Base-by-base conservation (phyloP, 2,888 invertebrate species). In the Xestia sexstrigata region DNA sequence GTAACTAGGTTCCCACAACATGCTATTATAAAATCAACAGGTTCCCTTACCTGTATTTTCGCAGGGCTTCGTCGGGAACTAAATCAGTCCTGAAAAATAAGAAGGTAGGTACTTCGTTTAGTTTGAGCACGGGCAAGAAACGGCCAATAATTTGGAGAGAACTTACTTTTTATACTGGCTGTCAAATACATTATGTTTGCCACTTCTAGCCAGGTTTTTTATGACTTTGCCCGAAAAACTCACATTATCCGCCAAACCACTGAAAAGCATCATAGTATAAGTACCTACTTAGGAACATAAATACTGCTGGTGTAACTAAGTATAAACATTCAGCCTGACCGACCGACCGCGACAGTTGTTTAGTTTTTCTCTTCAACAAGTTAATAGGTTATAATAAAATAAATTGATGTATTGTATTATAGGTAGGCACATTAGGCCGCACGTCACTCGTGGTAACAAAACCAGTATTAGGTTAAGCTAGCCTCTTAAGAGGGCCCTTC, bases 171-270 rank as follows among this genome's bases (percentile, higher is more conserved):
- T 89, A 20, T 30, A 4, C 11, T 80, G 39, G 2, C 79, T 78
- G 45, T 91, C 91, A 68, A 93, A 92, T 52, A 93, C 35, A 71
- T 94, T 91, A 30, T 79, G 52, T 76, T 90, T 93, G 45, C 77
- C 72, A 5, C 49, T 65, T 58, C 15, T 89, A 13, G 94, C 94
- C 17, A 96, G 94, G 7, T 75, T 82, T 78, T 84, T 93, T 26
- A 96, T 85, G 11, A 93, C 66, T 26, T 79, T 89, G 3, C 96
- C 96, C 7, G 95, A 95, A 82, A 95, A 96, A 84, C 96, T 96
- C 23, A 93, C 92, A 4, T 89, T 88, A 74, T 95, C 96, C 1
- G 89, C 88, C 74, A 94, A 89, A 0, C 85, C 69, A 77, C 96
- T 96, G 81, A 74, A 79, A 89, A 74, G 63, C 75, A 74, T 62